Conservation (phyloP, 2,797 vertebrate genomes). For the Potorous gilbertii region DNA sequence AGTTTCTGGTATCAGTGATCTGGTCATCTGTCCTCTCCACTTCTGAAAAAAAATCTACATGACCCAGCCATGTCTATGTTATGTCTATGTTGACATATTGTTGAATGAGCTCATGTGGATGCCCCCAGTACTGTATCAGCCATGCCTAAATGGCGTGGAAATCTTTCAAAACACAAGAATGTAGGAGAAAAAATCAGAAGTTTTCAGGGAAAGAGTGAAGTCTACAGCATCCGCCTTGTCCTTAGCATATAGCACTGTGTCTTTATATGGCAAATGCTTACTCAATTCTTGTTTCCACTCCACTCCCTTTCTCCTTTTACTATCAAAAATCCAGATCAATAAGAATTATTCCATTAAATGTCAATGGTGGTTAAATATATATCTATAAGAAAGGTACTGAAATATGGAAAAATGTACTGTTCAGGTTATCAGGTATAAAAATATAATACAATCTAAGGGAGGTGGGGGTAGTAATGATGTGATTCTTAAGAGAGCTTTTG, state of each 20-base stretch:
- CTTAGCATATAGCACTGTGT: background rate
- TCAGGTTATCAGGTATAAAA: constrained; percentile 25
- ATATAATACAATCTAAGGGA: constrained; percentile 16
- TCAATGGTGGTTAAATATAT: constrained; percentile 13
- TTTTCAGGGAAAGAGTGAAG: background rate
- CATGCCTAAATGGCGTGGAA: background rate
- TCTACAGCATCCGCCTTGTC: background rate
- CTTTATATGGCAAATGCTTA: background rate
- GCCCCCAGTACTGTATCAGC: background rate
- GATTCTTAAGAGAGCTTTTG: constrained; percentile 55
- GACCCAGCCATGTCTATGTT: background rate
- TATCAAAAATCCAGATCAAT: constrained; percentile 14
- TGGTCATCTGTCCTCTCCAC: background rate
- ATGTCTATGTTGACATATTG: background rate
- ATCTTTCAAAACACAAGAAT: background rate
- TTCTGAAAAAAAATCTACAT: background rate
- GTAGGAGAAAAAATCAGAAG: background rate
- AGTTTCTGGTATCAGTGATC: background rate
- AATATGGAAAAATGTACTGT: constrained; percentile 49
- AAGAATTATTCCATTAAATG: constrained; percentile 11
- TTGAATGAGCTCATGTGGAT: background rate
- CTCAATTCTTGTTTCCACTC: constrained; percentile 18
- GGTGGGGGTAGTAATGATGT: background rate
- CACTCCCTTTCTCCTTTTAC: background rate
- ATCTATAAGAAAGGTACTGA: constrained; percentile 21